Evolutionary conservation across 2,797 vertebrate genomes (phyloP).

Genomic region (Lemur catta): DNA sequence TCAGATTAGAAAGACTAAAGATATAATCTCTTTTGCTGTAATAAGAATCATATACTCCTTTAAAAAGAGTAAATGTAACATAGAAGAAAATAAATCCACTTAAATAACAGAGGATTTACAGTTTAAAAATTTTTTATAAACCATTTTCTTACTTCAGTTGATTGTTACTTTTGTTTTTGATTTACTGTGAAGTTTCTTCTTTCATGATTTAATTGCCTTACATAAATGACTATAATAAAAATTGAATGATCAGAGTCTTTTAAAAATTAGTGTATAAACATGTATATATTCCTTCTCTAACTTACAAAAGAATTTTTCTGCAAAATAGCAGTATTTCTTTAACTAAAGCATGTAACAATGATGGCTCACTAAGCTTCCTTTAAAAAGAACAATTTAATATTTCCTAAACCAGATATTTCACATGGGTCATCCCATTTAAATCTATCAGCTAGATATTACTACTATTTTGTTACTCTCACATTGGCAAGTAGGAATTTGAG

Average conservation of each 20-base stretch:
- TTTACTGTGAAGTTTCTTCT: background rate
- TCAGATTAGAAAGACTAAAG: background rate
- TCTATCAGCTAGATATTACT: background rate
- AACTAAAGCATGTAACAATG: background rate
- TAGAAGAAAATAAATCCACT: background rate
- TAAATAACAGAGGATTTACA: background rate
- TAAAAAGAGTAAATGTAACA: background rate
- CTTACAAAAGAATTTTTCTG: background rate
- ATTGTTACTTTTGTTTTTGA: background rate
- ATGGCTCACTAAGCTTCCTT: background rate
- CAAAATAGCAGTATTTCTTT: background rate
- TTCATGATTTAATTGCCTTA: background rate
- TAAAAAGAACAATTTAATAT: background rate
- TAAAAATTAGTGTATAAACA: background rate
- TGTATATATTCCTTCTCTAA: background rate
- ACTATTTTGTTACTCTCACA: background rate
- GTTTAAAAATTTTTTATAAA: background rate
- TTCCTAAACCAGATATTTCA: background rate
- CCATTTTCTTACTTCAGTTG: background rate
- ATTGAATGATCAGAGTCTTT: background rate
- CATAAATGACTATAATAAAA: background rate
- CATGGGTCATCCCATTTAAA: background rate
- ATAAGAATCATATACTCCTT: background rate
- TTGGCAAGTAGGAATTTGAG: background rate
- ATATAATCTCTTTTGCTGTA: background rate